Base-by-base conservation (phyloP, 1,140 invertebrate species). In the Amyelois transitella region DNA sequence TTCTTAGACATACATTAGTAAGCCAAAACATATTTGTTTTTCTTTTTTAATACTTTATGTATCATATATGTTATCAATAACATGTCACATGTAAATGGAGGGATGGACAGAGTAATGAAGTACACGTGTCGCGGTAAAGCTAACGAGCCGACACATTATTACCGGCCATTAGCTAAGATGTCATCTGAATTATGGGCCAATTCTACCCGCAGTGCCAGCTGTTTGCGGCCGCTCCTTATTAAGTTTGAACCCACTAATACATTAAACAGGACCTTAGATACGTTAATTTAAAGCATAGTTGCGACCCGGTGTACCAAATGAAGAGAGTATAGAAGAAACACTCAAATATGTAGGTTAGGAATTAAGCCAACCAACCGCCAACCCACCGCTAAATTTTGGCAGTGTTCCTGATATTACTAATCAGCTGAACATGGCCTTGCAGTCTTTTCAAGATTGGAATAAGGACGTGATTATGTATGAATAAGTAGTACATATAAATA, bases 231-330 rank as follows among this genome's bases (percentile, higher is more conserved):
- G 22, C 47, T 43, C 19, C 59, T 63, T 68, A 67, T 67, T 64
- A 67, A 61, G 24, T 61, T 61, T 61, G 61, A 56, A 61, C 61
- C 53, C 19, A 32, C 28, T 45, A 60, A 60, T 64, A 64, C 53
- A 60, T 64, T 60, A 60, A 57, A 58, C 57, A 53, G 50, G 51
- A 49, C 47, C 45, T 48, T 20, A 48, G 45, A 48, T 21, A 21
- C 45, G 18, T 64, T 62, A 69, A 69, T 69, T 64, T 65, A 64
- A 64, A 53, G 54, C 58, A 52, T 60, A 20, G 55, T 43, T 48
- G n/a, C 47, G 54, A 20, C 22, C 24, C 43, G 43, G 18, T 17
- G 19, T 12, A 25, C 21, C n/a, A n/a, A 14, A 12, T 38, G 6
- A 14, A 38, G 6, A 38, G 32, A 14, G n/a, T 14, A 14, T 14